Evolutionary conservation across 2,888 invertebrate genomes (phyloP).

Genomic region (Drosophila neonasuta): DNA sequence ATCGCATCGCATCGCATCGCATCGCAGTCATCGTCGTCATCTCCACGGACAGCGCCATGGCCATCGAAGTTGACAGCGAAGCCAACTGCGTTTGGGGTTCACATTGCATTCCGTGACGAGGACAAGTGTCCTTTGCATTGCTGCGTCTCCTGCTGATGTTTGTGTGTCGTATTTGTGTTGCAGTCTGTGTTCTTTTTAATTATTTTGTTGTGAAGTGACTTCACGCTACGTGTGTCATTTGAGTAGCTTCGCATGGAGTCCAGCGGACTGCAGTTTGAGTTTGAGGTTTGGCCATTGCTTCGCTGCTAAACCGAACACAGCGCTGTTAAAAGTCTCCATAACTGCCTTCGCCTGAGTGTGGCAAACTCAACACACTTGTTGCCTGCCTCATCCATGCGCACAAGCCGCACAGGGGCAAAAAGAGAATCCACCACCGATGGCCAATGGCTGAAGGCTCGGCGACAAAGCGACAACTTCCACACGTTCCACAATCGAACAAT

Average conservation of each 20-base stretch:
- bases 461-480: slow-evolving; percentile 72
- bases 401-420: slow-evolving; percentile 8
- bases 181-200: slow-evolving; percentile 54
- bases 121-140: slow-evolving; percentile 53
- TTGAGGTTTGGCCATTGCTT: neutral
- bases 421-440: slow-evolving; percentile 59
- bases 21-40: neutral
- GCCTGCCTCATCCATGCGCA: slow-evolving; percentile 58
- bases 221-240: slow-evolving; percentile 34
- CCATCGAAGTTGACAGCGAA: slow-evolving; percentile 34
- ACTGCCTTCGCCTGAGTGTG: neutral
- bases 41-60: neutral
- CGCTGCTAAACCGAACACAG: slow-evolving; percentile 25
- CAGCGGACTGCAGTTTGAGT: neutral
- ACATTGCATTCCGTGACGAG: slow-evolving; percentile 34
- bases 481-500: slow-evolving; percentile 36
- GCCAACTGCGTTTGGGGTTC: slow-evolving; percentile 27
- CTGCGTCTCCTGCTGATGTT: neutral
- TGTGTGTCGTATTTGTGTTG: slow-evolving; percentile 14
- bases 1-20: neutral
- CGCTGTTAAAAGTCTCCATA: slow-evolving; percentile 48
- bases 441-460: slow-evolving; percentile 66
- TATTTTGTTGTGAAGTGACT: slow-evolving; percentile 64
- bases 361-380: slow-evolving; percentile 67
- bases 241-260: slow-evolving; percentile 9